Evolutionary conservation across 2,888 invertebrate genomes (phyloP), one percentile per base, ranked within the genome.

Genomic region (Malachius bipustulatus): DNA sequence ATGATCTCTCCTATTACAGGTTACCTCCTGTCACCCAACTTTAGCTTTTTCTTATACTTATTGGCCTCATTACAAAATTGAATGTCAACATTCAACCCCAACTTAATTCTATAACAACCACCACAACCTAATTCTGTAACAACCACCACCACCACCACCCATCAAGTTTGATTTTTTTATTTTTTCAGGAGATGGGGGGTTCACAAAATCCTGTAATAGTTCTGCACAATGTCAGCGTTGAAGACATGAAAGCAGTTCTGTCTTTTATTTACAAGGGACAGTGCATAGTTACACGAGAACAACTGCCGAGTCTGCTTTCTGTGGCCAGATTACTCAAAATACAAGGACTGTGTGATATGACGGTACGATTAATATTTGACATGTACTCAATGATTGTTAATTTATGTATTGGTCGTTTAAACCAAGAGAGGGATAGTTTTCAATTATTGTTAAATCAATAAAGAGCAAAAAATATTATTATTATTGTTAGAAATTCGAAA

Each of bases 221-320:
- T 37, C 69, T 82, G 32, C 72, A 81, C 38, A 76, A 78, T 42
- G 78, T 79, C 48, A 75, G 75, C 39, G 73, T 71, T 42, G 66
- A 73, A n/a, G 82, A 82, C 55, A 64, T 82, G 38, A 69, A 75
- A 35, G 77, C 84, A 8, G 73, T 88, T 39, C 73, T 88, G 24
- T 80, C 83, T 3, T 88, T 87, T 61, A 85, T 88, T 78, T 88
- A 88, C 62, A 81, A 81, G 31, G 87, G 87, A 2, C 87, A 88
- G 60, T 87, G 87, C 52, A 82, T 85, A 40, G 82, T 87, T 16
- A 81, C 81, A 42, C 80, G 81, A 60, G 76, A 77, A 49, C 75
- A 82, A 56, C 69, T 88, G 46, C 82, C 84, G 3, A 76, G 78
- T 30, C 66, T 88, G 38, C 67, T 88, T 29, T 71, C 78, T 39